Conservation (phyloP, 2,113 vertebrate species). For the Mesembrinibis cayennensis region DNA sequence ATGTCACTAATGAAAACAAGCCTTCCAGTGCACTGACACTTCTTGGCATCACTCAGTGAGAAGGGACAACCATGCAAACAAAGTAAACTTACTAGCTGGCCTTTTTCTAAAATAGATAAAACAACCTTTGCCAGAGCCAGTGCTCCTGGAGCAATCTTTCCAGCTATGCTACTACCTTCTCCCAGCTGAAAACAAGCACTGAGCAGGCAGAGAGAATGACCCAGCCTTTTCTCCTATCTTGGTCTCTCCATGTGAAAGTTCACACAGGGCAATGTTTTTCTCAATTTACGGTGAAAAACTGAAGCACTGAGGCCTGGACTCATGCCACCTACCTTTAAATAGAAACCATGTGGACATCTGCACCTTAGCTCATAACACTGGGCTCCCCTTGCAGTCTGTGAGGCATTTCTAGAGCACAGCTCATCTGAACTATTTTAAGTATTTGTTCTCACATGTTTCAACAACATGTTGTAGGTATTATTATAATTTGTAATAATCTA, state of each 20-base stretch:
- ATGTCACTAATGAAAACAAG: neutral
- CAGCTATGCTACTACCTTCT: neutral
- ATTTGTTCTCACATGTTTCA: neutral
- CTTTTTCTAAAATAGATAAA: neutral
- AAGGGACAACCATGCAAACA: neutral
- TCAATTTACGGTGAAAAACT: neutral
- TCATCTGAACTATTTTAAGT: neutral
- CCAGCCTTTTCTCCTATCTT: neutral
- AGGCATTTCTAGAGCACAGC: neutral
- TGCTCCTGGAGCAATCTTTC: neutral
- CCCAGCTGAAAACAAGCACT: neutral
- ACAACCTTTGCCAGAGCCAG: neutral
- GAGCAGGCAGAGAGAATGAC: neutral
- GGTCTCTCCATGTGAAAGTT: neutral
- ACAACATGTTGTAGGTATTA: neutral
- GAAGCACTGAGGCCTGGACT: neutral
- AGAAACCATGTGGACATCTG: neutral
- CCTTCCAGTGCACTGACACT: neutral
- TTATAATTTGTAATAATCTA: neutral
- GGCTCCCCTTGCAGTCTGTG: rapidly evolving
- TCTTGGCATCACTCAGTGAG: neutral
- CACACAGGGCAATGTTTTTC: neutral
- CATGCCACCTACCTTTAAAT: neutral
- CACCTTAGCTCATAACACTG: neutral
- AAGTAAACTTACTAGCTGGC: neutral